Base-by-base conservation (phyloP, 2,113 vertebrate genomes). In the Jacana jacana region DNA sequence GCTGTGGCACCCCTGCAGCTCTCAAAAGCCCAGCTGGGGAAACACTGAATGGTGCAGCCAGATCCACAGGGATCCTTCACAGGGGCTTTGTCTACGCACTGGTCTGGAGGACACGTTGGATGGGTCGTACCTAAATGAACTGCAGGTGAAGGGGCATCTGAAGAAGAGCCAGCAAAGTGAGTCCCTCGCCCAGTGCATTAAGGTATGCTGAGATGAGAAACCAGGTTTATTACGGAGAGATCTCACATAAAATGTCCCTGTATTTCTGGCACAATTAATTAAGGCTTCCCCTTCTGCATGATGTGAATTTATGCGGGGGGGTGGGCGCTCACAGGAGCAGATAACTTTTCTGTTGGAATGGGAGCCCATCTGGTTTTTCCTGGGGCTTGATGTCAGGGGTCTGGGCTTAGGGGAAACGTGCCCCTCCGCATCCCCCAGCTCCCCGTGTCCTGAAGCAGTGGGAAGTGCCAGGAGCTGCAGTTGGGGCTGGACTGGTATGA, bases 181-280 rank as follows among this genome's bases (percentile, higher is more conserved):
- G 31, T 98, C 99, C 13, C 98, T 99, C 33, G 83, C 98, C 60
- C 98, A 98, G 42, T 98, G 98, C 61, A 86, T 99, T 64, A 97
- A 99, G 98, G 99, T 99, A 98, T 92, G 91, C 75, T 82, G 71
- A 49, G 37, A n/a, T 8, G 27, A 40, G 19, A 24, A 23, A 17
- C 17, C 3, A 51, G 13, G 30, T 20, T 52, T 37, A 4, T 35
- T 46, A 8, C 17, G 51, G 85, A 39, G 46, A 68, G 33, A 37
- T 49, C 17, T 42, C 0, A 0, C 27, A 4, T 72, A 10, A 55
- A 66, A 35, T 0, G 0, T 61, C 58, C 55, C 28, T 33, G 24
- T 66, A 9, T 58, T 61, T 27, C 31, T 19, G 42, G 61, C 76
- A 66, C 11, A 2, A 4, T 37, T 81, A 60, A 30, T 83, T 80